Conservation (phyloP, 2,797 vertebrate genomes). For the Podargus strigoides region DNA sequence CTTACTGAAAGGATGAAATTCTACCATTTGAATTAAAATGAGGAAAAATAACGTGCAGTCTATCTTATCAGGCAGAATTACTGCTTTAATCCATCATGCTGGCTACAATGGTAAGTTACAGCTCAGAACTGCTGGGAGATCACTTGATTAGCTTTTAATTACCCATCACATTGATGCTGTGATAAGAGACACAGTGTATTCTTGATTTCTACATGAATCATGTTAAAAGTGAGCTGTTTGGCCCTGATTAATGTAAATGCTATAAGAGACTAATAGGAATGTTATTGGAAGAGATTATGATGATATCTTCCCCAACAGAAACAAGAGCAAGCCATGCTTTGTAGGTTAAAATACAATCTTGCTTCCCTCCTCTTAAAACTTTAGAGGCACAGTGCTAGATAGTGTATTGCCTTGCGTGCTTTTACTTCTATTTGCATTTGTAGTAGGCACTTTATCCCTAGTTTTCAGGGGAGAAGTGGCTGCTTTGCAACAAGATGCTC, state of each 20-base stretch:
- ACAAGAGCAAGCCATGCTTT: not conserved
- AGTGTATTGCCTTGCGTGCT: not conserved
- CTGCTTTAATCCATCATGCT: slow-evolving; percentile 5
- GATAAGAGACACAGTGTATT: not conserved
- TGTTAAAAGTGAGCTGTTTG: not conserved
- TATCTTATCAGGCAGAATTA: not conserved
- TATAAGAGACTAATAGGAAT: not conserved
- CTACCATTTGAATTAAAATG: not conserved
- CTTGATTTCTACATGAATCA: slow-evolving; percentile 1
- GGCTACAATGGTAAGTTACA: not conserved
- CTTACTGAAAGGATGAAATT: not conserved
- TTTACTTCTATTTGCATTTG: not conserved
- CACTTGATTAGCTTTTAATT: slow-evolving; percentile 24
- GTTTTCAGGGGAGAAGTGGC: not conserved
- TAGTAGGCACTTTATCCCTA: not conserved
- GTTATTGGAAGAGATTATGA: not conserved
- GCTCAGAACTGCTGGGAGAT: not conserved
- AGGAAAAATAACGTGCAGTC: not conserved
- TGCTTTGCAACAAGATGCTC: not conserved
- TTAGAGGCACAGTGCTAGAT: not conserved
- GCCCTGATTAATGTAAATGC: not conserved
- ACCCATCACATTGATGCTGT: not conserved
- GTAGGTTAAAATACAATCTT: not conserved
- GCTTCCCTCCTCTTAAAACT: not conserved
- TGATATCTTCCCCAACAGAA: not conserved